phyloP scores from a whole-genome alignment of 2,797 vertebrate genomes.

The Alca torda region DNA sequence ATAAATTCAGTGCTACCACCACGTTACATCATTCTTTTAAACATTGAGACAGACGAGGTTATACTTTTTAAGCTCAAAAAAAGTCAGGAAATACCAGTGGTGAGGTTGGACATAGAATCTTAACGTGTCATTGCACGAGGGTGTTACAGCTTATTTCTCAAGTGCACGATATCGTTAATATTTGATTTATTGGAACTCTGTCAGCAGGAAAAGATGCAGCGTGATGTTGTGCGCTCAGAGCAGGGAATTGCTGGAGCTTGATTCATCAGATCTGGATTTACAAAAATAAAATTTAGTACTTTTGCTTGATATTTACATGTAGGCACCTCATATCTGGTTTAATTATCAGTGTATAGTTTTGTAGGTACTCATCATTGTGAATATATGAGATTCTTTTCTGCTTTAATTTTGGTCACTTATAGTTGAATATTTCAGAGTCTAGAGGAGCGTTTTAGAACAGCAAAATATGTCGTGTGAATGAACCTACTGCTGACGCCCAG shows the following conservation, averaged over 20 bases:
- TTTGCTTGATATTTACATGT: not conserved
- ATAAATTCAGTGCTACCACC: not conserved
- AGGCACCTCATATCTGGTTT: not conserved
- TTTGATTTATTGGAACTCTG: not conserved
- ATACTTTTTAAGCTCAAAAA: not conserved
- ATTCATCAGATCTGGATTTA: not conserved
- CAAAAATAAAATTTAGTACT: not conserved
- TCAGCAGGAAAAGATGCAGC: not conserved
- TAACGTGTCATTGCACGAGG: rapidly evolving
- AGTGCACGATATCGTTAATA: not conserved
- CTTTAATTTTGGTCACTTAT: not conserved
- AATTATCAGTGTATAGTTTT: not conserved
- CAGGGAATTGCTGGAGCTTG: not conserved
- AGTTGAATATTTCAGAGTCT: not conserved
- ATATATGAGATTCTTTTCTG: not conserved
- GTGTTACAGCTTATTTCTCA: not conserved
- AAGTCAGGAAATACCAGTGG: not conserved
- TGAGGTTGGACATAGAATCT: not conserved
- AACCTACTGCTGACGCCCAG: not conserved
- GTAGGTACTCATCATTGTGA: rapidly evolving
- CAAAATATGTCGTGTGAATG: not conserved
- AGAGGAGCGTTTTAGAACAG: not conserved
- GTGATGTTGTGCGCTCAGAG: not conserved
- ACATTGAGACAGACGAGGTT: not conserved
- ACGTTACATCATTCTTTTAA: not conserved